phyloP scores from a whole-genome alignment of 1,140 invertebrate species.

The Aphelenchoides avenae region DNA sequence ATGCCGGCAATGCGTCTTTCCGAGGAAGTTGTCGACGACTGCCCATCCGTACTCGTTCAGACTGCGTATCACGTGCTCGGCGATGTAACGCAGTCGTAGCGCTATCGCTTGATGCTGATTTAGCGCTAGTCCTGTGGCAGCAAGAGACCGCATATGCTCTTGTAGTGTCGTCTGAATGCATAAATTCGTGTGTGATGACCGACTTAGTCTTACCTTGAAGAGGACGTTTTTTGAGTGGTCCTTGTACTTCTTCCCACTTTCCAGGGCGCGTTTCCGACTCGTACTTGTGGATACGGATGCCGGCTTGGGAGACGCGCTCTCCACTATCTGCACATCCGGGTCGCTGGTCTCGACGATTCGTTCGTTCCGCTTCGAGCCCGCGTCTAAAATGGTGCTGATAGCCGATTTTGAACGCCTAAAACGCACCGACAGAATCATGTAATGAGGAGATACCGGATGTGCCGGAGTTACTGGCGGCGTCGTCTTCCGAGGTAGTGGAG shows the following conservation, averaged over 20 bases:
- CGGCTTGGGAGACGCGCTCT: conserved; percentile 6
- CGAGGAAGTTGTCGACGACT: conserved; percentile 45
- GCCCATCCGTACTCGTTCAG: conserved; percentile 46
- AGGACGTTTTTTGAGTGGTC: conserved; percentile 38
- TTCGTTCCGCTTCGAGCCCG: conserved; percentile 8
- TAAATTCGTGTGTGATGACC: conserved; percentile 24
- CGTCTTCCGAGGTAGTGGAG: too few relatives aligned
- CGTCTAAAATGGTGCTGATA: neutral
- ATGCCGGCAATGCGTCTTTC: conserved; percentile 30
- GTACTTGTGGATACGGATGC: conserved; percentile 7
- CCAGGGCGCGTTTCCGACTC: neutral
- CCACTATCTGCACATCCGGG: conserved; percentile 35
- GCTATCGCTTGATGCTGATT: conserved; percentile 41
- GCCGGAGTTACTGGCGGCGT: neutral
- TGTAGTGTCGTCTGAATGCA: conserved; percentile 32
- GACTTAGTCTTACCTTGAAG: conserved; percentile 27
- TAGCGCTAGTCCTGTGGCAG: conserved; percentile 18
- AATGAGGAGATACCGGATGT: conserved; percentile 11
- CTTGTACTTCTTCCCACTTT: conserved; percentile 22
- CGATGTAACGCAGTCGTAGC: conserved; percentile 27
- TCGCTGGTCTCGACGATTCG: conserved; percentile 19
- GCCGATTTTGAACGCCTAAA: conserved; percentile 5
- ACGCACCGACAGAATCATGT: conserved; percentile 6
- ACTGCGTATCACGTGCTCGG: conserved; percentile 40
- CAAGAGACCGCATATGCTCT: conserved; percentile 35